Percentiles rank a stretch among this genome's conserved stretches.
phyloP scores from a whole-genome alignment of 64 coral and sea anemone genomes.

The Acropora tenuis region DNA sequence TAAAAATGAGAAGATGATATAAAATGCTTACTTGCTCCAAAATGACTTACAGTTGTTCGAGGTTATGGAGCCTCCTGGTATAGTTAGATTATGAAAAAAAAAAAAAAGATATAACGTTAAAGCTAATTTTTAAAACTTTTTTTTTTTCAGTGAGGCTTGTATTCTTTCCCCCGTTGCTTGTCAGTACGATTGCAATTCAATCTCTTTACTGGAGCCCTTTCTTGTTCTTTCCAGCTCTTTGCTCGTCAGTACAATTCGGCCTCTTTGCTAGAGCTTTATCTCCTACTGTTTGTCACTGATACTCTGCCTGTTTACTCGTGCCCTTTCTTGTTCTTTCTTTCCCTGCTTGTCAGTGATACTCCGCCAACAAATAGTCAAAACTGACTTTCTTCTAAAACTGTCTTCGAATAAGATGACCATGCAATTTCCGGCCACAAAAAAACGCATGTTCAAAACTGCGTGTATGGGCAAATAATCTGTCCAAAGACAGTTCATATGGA shows the following conservation, averaged over 20 bases:
- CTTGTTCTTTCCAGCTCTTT: neutral
- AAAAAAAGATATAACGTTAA: too few species aligned
- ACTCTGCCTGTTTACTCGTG: slow-evolving; percentile 12
- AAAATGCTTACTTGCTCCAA: too few species aligned
- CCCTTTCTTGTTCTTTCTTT: slow-evolving; percentile 13
- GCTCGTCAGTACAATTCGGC: neutral
- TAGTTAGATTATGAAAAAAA: too few species aligned
- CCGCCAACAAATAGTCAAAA: slow-evolving; percentile 20
- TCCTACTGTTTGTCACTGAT: slow-evolving; percentile 1
- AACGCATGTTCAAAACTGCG: neutral
- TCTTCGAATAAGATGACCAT: neutral
- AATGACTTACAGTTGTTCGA: too few species aligned
- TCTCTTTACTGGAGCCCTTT: neutral
- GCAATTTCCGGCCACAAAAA: neutral
- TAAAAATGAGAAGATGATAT: too few species aligned
- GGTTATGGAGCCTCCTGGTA: too few species aligned
- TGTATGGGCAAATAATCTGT: neutral
- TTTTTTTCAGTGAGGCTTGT: neutral
- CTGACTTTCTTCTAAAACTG: neutral
- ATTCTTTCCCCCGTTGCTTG: neutral
- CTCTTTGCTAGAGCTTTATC: neutral
- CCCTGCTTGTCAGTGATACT: slow-evolving; percentile 21
- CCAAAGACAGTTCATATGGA: neutral
- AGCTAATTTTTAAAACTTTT: too few species aligned
- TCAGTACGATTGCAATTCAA: neutral